phyloP scores from a whole-genome alignment of 1,140 invertebrate species.

The Pomacea maculata region DNA sequence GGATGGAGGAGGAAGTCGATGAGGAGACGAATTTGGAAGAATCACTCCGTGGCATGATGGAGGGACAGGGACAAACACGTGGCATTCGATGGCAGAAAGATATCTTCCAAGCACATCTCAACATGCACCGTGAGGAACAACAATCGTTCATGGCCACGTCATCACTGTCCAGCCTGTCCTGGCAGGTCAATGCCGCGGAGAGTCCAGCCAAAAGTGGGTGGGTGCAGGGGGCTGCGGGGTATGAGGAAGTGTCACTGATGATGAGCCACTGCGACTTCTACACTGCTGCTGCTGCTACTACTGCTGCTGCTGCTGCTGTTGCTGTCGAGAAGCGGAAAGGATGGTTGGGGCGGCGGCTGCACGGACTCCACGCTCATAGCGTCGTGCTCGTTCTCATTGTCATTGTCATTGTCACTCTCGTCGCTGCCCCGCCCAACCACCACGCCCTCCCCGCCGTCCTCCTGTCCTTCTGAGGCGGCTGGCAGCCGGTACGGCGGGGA shows the following conservation, averaged over 20 bases:
- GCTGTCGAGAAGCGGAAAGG: neutral
- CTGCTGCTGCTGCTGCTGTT: neutral
- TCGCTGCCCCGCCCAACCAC: slow-evolving; percentile 10
- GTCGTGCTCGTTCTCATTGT: slow-evolving; percentile 5
- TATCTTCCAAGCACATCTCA: too few species aligned
- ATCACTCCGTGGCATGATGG: too few species aligned
- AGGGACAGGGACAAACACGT: too few species aligned
- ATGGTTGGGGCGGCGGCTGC: neutral
- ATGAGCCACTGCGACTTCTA: neutral
- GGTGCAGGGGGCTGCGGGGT: neutral
- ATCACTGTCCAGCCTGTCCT: too few species aligned
- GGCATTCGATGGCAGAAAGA: too few species aligned
- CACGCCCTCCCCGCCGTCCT: slow-evolving; percentile 1
- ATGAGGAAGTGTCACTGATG: neutral
- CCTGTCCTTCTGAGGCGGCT: neutral
- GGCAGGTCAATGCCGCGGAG: too few species aligned
- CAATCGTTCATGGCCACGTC: too few species aligned
- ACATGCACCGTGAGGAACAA: too few species aligned
- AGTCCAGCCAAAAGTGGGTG: too few species aligned
- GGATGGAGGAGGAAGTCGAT: too few species aligned
- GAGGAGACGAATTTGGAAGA: too few species aligned
- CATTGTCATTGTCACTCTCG: slow-evolving; percentile 1
- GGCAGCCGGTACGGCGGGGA: slow-evolving; percentile 69
- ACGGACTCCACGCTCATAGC: slow-evolving; percentile 21
- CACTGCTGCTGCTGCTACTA: neutral